phyloP scores from a whole-genome alignment of 2,888 invertebrate genomes.

The Tachina fera region DNA sequence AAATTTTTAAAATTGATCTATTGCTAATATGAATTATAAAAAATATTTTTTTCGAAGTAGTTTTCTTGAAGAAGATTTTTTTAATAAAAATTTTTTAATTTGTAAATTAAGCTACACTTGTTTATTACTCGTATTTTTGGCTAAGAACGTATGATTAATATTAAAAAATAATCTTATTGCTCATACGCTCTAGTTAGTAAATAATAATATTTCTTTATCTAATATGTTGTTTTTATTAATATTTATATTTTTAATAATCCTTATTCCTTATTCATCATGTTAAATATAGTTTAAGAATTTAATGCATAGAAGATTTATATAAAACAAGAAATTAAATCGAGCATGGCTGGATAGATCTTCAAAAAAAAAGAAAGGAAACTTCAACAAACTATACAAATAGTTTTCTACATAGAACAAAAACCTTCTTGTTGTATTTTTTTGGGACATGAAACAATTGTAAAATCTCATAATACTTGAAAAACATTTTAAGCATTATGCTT shows the following conservation, averaged over 20 bases:
- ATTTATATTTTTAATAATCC: not conserved
- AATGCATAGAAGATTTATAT: not conserved
- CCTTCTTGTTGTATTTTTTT: not conserved
- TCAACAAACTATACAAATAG: conserved; percentile 12
- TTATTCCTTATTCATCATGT: not conserved
- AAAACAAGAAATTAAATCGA: conserved; percentile 24
- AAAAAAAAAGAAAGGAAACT: not conserved
- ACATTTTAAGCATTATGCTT: conserved; percentile 5
- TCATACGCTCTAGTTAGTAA: not conserved
- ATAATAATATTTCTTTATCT: not conserved
- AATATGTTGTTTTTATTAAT: not conserved
- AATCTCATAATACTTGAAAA: conserved; percentile 34
- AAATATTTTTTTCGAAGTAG: no score
- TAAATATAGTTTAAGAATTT: conserved; percentile 12
- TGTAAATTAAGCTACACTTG: no score
- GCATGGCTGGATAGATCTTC: conserved; percentile 11
- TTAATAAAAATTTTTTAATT: no score
- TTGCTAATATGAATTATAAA: no score
- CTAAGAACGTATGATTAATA: no score
- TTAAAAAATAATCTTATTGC: not conserved
- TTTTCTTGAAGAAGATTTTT: no score
- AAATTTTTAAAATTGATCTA: no score
- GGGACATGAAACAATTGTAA: not conserved
- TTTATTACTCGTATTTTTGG: no score
- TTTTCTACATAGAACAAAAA: not conserved